phyloP scores from a whole-genome alignment of 1,140 invertebrate species.

The Drosophila jambulina region DNA sequence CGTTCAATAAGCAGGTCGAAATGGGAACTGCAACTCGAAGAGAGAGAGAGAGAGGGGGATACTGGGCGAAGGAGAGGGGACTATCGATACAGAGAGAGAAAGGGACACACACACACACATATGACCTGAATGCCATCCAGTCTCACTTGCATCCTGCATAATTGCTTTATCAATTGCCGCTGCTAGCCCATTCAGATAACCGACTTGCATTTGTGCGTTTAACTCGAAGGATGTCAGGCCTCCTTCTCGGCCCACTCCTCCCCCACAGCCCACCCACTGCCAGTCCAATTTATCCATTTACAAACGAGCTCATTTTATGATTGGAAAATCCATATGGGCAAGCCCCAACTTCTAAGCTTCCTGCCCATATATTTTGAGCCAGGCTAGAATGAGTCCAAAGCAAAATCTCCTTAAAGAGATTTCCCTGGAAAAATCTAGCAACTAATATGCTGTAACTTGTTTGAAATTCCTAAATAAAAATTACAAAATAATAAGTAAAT shows the following conservation, averaged over 20 bases:
- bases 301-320: constrained; percentile 1
- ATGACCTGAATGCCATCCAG: constrained; percentile 37
- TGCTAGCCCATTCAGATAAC: constrained; percentile 32
- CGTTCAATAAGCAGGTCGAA: constrained; percentile 80
- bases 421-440: background rate
- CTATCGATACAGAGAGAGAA: background rate
- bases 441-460: background rate
- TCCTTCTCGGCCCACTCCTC: background rate
- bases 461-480: background rate
- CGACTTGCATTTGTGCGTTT: constrained; percentile 23
- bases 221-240: constrained; percentile 23
- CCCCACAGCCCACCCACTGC: background rate
- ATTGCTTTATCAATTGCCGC: constrained; percentile 69
- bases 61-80: background rate
- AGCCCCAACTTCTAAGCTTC: background rate
- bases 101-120: constrained; percentile 3
- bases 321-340: constrained; percentile 3
- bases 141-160: constrained; percentile 73
- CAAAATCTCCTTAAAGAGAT: background rate
- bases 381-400: background rate
- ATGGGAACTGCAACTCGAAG: constrained; percentile 27
- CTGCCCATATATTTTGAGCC: background rate
- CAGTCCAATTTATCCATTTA: background rate
- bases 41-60: background rate
- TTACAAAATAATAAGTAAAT: background rate